A percentile compares a stretch with the other conserved stretches of the same genome.
Conservation (phyloP, 2,797 vertebrate genomes). For the Galagoides demidoff region DNA sequence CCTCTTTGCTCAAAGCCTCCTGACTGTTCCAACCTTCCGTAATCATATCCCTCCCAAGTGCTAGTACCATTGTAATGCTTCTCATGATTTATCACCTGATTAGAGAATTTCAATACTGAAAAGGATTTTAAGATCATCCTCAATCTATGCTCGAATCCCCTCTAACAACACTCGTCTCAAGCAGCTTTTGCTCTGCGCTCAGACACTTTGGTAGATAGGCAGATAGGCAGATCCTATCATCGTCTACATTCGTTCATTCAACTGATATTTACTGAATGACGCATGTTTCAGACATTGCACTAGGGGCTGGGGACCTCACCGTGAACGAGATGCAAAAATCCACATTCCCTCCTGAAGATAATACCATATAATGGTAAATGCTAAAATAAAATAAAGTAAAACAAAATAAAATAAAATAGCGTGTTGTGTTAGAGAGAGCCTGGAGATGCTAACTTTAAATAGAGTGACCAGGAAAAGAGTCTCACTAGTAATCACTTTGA, state of each 20-base stretch:
- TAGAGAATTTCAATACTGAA: not conserved
- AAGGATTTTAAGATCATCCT: not conserved
- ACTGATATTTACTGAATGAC: not conserved
- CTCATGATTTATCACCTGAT: not conserved
- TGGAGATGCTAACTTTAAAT: not conserved
- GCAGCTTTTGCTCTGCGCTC: not conserved
- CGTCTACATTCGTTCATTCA: not conserved
- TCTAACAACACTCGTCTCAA: not conserved
- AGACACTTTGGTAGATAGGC: not conserved
- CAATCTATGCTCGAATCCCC: not conserved
- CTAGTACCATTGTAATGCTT: not conserved
- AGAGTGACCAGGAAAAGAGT: not conserved
- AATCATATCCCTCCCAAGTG: not conserved
- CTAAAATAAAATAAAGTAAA: not conserved
- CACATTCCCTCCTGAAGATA: not conserved
- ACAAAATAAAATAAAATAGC: too few species aligned
- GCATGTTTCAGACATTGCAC: not conserved
- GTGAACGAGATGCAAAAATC: not conserved
- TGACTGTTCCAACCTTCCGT: not conserved
- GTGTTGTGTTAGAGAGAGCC: not conserved
- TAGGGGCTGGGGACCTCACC: not conserved
- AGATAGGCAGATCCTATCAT: not conserved
- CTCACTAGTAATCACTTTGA: conserved; percentile 1
- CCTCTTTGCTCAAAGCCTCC: not conserved
- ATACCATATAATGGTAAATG: not conserved